Base-by-base conservation (phyloP, 2,113 vertebrate genomes). In the Callithrix jacchus region DNA sequence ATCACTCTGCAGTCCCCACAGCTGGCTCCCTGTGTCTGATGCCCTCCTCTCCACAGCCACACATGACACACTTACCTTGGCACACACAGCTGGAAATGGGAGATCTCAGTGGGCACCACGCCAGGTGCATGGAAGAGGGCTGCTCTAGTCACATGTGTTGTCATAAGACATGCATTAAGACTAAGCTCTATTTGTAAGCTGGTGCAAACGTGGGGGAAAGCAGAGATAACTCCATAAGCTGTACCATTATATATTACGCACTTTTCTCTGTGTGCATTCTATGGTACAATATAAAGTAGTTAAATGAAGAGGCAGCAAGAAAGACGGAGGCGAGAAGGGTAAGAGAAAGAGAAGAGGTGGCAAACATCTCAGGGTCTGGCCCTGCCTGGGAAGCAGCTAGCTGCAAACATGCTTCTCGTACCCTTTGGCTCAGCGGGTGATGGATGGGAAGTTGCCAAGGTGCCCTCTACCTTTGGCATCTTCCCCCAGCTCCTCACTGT, bases 21-120 rank as follows among this genome's bases (percentile, higher is more conserved):
- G 40, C 18, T 68, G 52, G 25, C 70, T 47, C 30, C 35, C 56
- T n/a, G 3, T 12, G 35, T 40, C 21, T 8, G 21, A 2, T 16
- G 47, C 5, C 40, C 12, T 52, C 6, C 8, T 30, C 21, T 49
- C 71, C 54, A 25, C 30, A 1, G 20, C 35, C 21, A 40, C 10
- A 0, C 18, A 7, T 12, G 30, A 14, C 4, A 14, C 11, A 0
- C 8, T 14, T 30, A 13, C 30, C 45, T 25, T 4, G 5, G 68
- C 2, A 21, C 37, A 12, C 16, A 14, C 4, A 23, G 16, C 37
- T 2, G 37, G 35, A 61, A 74, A 7, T 1, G 16, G 54, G 42
- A 25, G 47, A 0, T 2, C 74, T 79, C 20, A 0, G 23, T 7
- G 18, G n/a, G 27, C 11, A 52, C 11, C 14, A 4, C 1, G 6